These are phyloP conservation scores for Megalops atlanticus DNA, from an alignment of 2,113 vertebrate species.

Conservation along the genomic window DNA sequence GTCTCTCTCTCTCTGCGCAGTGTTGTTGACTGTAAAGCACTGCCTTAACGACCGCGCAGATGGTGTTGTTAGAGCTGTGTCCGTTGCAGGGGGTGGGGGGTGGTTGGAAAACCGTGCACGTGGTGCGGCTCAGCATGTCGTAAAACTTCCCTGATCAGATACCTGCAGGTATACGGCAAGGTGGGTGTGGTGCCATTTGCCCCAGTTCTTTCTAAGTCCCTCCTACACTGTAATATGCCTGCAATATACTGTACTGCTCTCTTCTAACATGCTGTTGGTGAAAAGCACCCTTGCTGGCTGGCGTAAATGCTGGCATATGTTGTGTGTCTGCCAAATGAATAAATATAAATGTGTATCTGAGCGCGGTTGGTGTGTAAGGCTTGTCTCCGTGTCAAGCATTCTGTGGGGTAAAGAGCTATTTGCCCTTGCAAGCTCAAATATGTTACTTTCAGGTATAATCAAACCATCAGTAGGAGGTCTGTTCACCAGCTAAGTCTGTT, in stretches of 20 bases:
- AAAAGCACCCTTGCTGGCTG: no score
- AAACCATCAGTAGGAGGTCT: conserved; percentile 38
- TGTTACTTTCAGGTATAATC: conserved; percentile 28
- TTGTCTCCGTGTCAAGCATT: conserved; percentile 27
- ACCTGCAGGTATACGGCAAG: background rate
- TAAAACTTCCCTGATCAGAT: background rate
- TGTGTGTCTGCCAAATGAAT: background rate
- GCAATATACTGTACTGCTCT: no score
- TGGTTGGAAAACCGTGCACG: background rate
- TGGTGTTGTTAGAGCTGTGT: background rate
- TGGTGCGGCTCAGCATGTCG: background rate
- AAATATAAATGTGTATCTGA: background rate
- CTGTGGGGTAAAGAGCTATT: conserved; percentile 48
- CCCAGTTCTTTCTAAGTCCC: background rate
- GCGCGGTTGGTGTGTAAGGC: background rate
- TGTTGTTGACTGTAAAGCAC: background rate
- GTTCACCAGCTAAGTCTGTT: conserved; percentile 15
- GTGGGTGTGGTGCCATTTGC: background rate
- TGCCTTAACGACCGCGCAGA: background rate
- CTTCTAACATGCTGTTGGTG: no score
- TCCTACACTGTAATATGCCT: background rate
- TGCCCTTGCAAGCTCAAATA: conserved; percentile 40
- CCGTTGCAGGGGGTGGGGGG: conserved; percentile 13
- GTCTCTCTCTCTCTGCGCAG: background rate
- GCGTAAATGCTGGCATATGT: no score